Conservation (phyloP, 2,113 vertebrate species). For the Proteles cristata region DNA sequence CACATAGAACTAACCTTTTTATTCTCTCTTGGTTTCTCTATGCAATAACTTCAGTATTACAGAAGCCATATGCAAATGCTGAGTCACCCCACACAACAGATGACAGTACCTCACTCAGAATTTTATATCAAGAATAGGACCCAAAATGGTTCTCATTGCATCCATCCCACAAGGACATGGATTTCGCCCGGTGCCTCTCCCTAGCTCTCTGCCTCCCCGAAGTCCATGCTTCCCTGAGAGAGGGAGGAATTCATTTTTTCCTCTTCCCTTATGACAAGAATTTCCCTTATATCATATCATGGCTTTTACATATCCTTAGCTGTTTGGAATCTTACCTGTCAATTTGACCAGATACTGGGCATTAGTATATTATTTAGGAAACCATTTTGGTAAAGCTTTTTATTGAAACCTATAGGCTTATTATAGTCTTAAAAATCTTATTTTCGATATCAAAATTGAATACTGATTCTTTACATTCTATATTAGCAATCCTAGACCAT, state of each 20-base stretch:
- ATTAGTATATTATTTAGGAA: not conserved
- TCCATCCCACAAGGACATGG: not conserved
- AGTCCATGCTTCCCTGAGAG: not conserved
- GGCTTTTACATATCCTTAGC: not conserved
- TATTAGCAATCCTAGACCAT: not conserved
- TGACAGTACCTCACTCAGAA: not conserved
- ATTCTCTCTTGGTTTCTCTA: not conserved
- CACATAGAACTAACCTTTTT: no score
- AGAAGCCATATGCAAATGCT: not conserved
- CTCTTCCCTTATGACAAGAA: not conserved
- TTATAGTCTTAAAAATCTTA: not conserved
- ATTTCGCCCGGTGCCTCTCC: not conserved
- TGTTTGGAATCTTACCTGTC: not conserved
- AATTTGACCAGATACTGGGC: not conserved
- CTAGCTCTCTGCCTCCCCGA: not conserved
- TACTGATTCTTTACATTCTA: not conserved
- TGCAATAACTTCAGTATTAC: not conserved
- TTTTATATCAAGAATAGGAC: not conserved
- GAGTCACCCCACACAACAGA: not conserved
- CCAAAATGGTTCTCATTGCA: not conserved
- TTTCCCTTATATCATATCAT: not conserved
- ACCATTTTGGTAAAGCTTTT: not conserved
- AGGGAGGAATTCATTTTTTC: not conserved
- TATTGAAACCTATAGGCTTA: not conserved
- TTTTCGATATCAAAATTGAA: not conserved